phyloP scores from a whole-genome alignment of 2,888 invertebrate species.

The Nemotelus pantherinus region DNA sequence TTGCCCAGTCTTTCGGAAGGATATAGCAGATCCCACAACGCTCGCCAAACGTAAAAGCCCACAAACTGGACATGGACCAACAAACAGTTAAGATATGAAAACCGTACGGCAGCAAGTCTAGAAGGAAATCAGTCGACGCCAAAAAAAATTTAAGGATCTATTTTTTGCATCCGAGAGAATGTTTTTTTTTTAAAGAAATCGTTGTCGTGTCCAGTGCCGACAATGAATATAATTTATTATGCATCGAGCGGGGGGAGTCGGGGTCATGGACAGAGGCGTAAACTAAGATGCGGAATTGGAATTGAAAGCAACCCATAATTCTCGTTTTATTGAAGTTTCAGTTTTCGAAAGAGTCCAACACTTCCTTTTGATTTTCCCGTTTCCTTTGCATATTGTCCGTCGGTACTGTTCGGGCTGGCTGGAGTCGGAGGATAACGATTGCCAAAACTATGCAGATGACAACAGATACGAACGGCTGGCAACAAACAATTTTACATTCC shows the following conservation, averaged over 20 bases:
- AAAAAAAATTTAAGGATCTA: slow-evolving; percentile 30
- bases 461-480: background rate
- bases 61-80: slow-evolving; percentile 40
- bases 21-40: too few species aligned
- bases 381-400: background rate
- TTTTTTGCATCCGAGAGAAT: slow-evolving; percentile 14
- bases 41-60: slow-evolving; percentile 15
- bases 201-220: slow-evolving; percentile 33
- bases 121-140: slow-evolving; percentile 39
- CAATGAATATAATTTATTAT: slow-evolving; percentile 40
- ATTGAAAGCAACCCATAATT: slow-evolving; percentile 31
- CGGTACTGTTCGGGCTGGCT: background rate
- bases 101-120: slow-evolving; percentile 10
- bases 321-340: slow-evolving; percentile 32
- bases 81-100: slow-evolving; percentile 17
- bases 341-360: background rate
- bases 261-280: slow-evolving; percentile 13
- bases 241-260: background rate
- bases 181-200: slow-evolving; percentile 35
- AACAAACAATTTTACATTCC: slow-evolving; percentile 29
- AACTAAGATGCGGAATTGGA: slow-evolving; percentile 26
- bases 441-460: slow-evolving; percentile 25
- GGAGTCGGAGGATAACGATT: slow-evolving; percentile 1
- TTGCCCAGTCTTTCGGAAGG: too few species aligned
- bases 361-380: slow-evolving; percentile 5